phyloP scores from a whole-genome alignment of 2,113 vertebrate species.

The Aptenodytes forsteri region DNA sequence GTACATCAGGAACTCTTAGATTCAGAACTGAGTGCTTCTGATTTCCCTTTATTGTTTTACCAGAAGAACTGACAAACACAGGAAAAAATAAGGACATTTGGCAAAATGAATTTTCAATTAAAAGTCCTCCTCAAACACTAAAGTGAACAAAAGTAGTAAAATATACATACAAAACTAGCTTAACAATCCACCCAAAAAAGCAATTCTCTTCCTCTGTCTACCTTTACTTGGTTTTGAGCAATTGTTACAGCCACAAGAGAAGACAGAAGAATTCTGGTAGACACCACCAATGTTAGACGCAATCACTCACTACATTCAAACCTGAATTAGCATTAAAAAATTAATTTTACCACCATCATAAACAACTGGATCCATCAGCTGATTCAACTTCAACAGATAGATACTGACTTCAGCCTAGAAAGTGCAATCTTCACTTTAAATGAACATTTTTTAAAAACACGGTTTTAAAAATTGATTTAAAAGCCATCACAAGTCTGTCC shows the following conservation, averaged over 20 bases:
- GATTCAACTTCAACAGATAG: neutral
- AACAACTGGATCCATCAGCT: neutral
- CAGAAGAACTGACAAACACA: neutral
- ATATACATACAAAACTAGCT: neutral
- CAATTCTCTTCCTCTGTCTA: neutral
- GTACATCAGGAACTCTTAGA: neutral
- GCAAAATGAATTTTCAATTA: neutral
- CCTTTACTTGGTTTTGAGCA: neutral
- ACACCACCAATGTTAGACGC: accelerated
- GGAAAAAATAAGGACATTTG: neutral
- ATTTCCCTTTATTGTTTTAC: neutral
- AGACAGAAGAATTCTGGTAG: neutral
- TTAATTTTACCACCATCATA: neutral
- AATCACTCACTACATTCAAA: neutral
- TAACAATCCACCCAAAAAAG: neutral
- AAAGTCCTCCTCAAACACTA: neutral
- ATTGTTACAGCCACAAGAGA: neutral
- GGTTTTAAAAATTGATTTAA: neutral
- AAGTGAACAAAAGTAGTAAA: neutral
- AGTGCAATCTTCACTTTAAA: neutral
- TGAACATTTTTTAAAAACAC: neutral
- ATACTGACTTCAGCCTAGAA: neutral
- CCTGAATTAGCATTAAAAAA: neutral
- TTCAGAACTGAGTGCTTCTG: neutral
- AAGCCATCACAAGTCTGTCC: neutral